phyloP scores from a whole-genome alignment of 2,888 invertebrate genomes.

The Eubasilissa splendida region DNA sequence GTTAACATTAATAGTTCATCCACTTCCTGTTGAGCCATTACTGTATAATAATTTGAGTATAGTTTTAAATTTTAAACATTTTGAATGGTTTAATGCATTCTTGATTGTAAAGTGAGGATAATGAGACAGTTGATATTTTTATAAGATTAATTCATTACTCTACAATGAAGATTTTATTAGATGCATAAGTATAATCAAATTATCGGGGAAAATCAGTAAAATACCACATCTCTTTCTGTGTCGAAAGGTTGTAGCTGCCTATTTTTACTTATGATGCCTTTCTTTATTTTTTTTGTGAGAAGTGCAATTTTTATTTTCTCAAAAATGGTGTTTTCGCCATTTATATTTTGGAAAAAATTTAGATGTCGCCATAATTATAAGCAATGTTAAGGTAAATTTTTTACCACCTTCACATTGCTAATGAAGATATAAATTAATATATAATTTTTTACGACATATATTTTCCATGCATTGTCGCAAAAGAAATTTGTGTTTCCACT shows the following conservation, averaged over 20 bases:
- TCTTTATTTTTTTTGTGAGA: background rate
- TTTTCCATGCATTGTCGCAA: constrained; percentile 53
- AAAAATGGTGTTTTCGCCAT: background rate
- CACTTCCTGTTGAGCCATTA: too few species aligned
- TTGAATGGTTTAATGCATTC: background rate
- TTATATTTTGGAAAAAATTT: constrained; percentile 6
- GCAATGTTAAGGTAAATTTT: constrained; percentile 36
- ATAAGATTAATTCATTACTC: constrained; percentile 15
- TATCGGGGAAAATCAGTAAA: too few species aligned
- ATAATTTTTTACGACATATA: constrained; percentile 47
- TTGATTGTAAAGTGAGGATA: constrained; percentile 20
- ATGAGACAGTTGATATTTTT: constrained; percentile 25
- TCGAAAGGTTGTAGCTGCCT: too few species aligned
- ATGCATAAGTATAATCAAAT: constrained; percentile 1
- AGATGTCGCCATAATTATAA: constrained; percentile 14
- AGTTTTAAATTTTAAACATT: background rate
- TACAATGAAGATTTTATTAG: constrained; percentile 22
- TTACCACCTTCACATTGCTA: constrained; percentile 28
- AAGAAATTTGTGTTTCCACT: constrained; percentile 57
- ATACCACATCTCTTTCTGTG: too few species aligned
- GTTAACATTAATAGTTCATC: too few species aligned
- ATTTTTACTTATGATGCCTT: background rate
- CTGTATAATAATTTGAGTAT: too few species aligned
- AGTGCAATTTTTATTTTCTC: background rate
- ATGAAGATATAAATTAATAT: constrained; percentile 45